Evolutionary conservation across 1,140 invertebrate species (phyloP).

Genomic region (Belonocnema kinseyi): DNA sequence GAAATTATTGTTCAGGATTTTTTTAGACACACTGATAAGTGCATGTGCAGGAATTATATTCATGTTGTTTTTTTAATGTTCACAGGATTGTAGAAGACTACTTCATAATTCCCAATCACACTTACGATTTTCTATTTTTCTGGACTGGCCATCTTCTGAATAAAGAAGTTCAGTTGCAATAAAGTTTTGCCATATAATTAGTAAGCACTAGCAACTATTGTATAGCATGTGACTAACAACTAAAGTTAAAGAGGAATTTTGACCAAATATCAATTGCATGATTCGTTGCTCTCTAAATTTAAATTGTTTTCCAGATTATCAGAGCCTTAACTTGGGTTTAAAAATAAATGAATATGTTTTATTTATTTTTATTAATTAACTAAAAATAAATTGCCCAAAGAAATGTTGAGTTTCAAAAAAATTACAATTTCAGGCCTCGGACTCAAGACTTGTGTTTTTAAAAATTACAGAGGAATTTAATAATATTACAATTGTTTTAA

Average conservation of each 20-base stretch:
- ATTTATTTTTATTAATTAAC: too few species aligned
- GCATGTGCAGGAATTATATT: not conserved
- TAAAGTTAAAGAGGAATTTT: not conserved
- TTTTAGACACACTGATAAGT: not conserved
- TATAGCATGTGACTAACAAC: conserved; percentile 11
- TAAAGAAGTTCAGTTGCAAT: not conserved
- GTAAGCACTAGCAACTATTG: conserved; percentile 14
- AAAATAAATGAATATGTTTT: too few species aligned
- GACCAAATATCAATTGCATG: not conserved
- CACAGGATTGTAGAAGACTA: conserved; percentile 4
- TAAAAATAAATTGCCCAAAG: too few species aligned
- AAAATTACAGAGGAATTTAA: too few species aligned
- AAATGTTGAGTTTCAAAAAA: too few species aligned
- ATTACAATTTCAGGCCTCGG: too few species aligned
- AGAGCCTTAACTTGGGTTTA: too few species aligned
- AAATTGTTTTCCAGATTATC: too few species aligned
- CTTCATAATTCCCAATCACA: not conserved
- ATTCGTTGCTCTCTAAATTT: not conserved
- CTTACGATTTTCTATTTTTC: conserved; percentile 26
- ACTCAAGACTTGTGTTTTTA: too few species aligned
- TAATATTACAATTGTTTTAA: too few species aligned
- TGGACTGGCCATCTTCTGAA: conserved; percentile 5
- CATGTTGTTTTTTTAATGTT: not conserved
- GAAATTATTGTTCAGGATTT: too few species aligned
- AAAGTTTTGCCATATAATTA: not conserved